Evolutionary conservation across 2,888 invertebrate species (phyloP), one percentile per base, ranked within the genome.

Genomic region (Lordiphosa fenestrarum): DNA sequence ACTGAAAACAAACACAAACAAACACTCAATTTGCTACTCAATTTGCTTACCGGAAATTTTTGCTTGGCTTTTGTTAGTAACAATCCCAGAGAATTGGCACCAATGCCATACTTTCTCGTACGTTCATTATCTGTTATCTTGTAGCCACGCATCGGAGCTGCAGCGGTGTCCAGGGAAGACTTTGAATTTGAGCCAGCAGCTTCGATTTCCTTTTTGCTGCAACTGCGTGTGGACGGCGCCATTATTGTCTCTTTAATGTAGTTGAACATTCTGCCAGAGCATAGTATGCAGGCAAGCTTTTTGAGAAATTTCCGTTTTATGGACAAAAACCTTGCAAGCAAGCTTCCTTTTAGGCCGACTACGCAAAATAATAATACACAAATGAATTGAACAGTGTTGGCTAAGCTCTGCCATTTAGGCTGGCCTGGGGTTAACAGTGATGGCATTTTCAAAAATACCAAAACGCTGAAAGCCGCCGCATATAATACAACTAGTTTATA

Each of bases 101-200:
- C 90, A 30, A 90, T 86, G 10, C 90, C 90, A 58, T 80, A 88
- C 70, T 88, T 89, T 52, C 81, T 80, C 0, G 83, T 70, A 0
- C 90, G 84, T 25, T 87, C 86, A 58, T 88, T 87, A 62, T 89
- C 89, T 6, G 88, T 88, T 48, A 90, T 86, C 81, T 90, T 90
- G 56, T 87, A 90, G 33, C 90, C 90, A 52, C 86, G 85, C 83
- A 89, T 86, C 56, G 60, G 65, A 19, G 41, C 41, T 30, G 40
- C 33, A 9, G 10, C 10, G 30, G 30, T 7, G 9, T 30, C 30
- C 30, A 30, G 30, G 30, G 30, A 38, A 9, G 35, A 56, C 38
- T 65, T 63, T 35, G n/a, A 15, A 51, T 19, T 42, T 57, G 41
- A 10, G 37, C 21, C 59, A 63, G 21, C 40, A 64, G 10, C 40